These are phyloP conservation scores for Epinotia brunnichana DNA, from an alignment of 2,888 invertebrate genomes.

Conservation along the genomic window DNA sequence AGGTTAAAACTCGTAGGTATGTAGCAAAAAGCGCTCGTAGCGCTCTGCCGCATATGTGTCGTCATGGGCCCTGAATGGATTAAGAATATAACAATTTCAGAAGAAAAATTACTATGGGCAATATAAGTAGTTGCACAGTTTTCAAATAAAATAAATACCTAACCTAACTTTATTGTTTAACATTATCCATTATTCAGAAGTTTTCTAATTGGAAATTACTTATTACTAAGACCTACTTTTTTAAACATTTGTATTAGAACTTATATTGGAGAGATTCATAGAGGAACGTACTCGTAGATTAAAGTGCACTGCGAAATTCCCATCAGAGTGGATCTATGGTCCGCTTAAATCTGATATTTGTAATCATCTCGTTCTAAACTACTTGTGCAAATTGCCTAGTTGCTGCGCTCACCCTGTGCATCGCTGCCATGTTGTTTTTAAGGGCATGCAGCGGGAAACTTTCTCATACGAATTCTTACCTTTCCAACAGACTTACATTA, in stretches of 20 bases:
- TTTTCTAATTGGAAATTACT: background rate
- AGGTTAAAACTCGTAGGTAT: no score
- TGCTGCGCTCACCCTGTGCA: conserved; percentile 16
- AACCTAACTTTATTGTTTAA: no score
- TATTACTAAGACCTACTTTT: background rate
- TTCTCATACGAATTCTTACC: background rate
- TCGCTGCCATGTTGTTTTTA: conserved; percentile 23
- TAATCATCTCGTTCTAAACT: conserved; percentile 40
- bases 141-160: no score
- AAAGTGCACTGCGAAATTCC: conserved; percentile 26
- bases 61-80: no score
- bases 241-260: background rate
- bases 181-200: background rate
- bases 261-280: background rate
- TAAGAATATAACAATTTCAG: no score
- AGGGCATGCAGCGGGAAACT: background rate
- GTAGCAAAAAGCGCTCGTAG: no score
- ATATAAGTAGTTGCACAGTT: no score
- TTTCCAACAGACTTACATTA: background rate
- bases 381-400: conserved; percentile 40
- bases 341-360: conserved; percentile 41
- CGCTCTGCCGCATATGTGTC: no score
- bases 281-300: conserved; percentile 9
- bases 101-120: no score
- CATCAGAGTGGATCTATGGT: conserved; percentile 32